A percentile compares a stretch with the other conserved stretches of the same genome.
These are phyloP conservation scores for Andinoacara biseriatus DNA, from an alignment of 2,113 vertebrate genomes.

Conservation along the genomic window DNA sequence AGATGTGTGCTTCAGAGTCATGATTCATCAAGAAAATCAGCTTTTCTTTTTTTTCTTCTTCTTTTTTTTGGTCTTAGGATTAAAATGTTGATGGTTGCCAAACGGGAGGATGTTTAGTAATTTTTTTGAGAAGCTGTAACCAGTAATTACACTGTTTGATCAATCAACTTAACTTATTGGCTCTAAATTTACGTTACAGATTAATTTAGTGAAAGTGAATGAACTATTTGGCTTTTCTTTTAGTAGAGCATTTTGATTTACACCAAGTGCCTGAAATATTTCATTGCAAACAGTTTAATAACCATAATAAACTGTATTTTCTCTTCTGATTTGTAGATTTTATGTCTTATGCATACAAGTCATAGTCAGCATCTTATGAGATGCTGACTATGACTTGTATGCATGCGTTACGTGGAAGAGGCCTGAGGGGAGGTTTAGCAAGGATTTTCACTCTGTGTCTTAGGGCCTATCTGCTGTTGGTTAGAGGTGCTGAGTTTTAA, in stretches of 20 bases:
- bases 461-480: conserved; percentile 25
- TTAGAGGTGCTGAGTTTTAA: conserved; percentile 58
- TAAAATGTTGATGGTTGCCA: background rate
- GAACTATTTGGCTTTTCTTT: background rate
- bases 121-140: background rate
- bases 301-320: too few relatives aligned
- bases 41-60: too few relatives aligned
- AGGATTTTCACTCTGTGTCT: conserved; percentile 33
- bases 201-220: background rate
- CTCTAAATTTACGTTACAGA: background rate
- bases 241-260: background rate
- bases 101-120: background rate
- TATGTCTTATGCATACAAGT: too few relatives aligned
- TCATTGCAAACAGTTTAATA: background rate
- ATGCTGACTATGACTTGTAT: conserved; percentile 34
- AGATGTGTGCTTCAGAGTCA: background rate
- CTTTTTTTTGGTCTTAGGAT: too few relatives aligned
- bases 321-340: background rate
- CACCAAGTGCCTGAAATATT: background rate
- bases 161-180: background rate
- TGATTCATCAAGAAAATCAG: background rate
- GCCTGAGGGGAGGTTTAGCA: conserved; percentile 34
- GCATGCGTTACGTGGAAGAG: background rate
- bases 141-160: background rate
- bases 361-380: background rate